phyloP scores from a whole-genome alignment of 2,797 vertebrate species.

The Bothrops alternatus region DNA sequence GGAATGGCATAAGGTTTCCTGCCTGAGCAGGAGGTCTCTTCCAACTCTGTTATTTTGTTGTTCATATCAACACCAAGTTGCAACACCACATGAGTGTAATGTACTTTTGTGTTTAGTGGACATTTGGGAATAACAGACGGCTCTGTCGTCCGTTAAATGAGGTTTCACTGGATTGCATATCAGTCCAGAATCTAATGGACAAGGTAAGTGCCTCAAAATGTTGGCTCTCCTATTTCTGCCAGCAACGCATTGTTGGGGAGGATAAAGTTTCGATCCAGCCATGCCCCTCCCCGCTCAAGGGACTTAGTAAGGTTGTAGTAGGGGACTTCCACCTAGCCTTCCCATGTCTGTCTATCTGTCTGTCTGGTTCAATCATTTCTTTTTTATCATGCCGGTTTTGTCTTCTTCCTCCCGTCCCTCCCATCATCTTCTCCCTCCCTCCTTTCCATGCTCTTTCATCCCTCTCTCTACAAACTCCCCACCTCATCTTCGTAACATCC shows the following conservation, averaged over 20 bases:
- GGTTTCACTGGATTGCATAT: neutral
- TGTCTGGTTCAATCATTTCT: slow-evolving; percentile 9
- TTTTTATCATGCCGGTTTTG: slow-evolving; percentile 35
- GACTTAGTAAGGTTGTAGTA: too few species aligned
- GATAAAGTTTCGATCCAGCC: too few species aligned
- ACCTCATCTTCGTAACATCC: neutral
- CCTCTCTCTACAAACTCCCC: too few species aligned
- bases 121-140: neutral
- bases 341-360: slow-evolving; percentile 3
- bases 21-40: neutral
- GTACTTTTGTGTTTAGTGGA: neutral
- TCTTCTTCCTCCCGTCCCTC: neutral
- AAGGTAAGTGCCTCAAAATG: neutral
- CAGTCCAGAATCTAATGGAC: neutral
- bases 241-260: neutral
- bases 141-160: neutral
- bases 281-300: neutral
- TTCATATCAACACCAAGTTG: neutral
- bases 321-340: neutral
- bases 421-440: neutral
- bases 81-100: neutral
- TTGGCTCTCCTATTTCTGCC: neutral
- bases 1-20: neutral
- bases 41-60: neutral
- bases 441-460: too few species aligned